Evolutionary conservation across 2,113 vertebrate genomes (phyloP), one percentile per base, ranked within the genome.

Genomic region (Athene cunicularia): DNA sequence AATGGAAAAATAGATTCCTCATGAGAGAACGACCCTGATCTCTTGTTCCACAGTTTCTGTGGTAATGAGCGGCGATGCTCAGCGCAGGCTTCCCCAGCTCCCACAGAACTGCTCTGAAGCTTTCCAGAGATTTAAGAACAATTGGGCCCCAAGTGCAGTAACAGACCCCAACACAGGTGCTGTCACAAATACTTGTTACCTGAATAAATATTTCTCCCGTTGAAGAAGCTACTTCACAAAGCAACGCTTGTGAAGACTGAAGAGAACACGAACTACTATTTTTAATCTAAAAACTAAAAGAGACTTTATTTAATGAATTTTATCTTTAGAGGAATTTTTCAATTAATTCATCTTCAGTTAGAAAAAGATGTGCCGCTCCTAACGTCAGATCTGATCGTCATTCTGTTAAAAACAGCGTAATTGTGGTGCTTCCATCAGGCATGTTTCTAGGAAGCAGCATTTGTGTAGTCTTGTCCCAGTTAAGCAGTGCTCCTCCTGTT

Each of bases 361-460:
- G 73, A 27, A 27, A 37, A 49, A 24, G n/a, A 18, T 26, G 20
- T 27, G 55, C 15, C 2, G 5, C 37, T 59, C 37, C 45, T 63
- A 26, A 7, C 14, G 2, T 11, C 22, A 30, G 37, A 47, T 30
- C 59, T 68, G 53, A 33, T 52, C 6, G 4, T 26, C 1, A 1
- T 62, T 37, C 39, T 68, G 60, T 63, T 43, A 6, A 22, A 27
- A 35, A 4, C 41, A 55, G 41, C 22, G 60, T 11, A 1, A 4
- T 20, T 4, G 0, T 5, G 39, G 26, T 45, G 56, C 68, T 64
- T 16, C 60, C 77, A 14, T 13, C 37, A 27, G 66, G 17, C 3
- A 4, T 53, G 41, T 62, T 62, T 47, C 76, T 62, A 1, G 23
- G 2, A 4, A 20, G 76, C 75, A 32, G 71, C 6, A 0, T 26